phyloP scores from a whole-genome alignment of 2,888 invertebrate genomes.

The Caradrina clavipalpis region DNA sequence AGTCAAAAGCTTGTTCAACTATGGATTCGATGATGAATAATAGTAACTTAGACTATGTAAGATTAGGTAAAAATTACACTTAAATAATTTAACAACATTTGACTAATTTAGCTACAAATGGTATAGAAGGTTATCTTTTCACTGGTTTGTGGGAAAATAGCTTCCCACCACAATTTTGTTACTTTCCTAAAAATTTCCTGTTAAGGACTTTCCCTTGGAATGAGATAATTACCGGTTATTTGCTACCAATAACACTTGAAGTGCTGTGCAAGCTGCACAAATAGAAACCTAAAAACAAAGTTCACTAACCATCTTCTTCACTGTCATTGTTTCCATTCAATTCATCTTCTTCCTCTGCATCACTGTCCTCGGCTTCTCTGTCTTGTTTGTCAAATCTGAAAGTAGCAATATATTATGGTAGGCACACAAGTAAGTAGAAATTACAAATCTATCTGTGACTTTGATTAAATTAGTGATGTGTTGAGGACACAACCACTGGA shows the following conservation, averaged over 20 bases:
- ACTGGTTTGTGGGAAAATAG: not conserved
- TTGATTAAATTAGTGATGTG: not conserved
- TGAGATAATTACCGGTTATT: not conserved
- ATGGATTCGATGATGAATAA: constrained; percentile 2
- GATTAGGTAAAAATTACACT: not conserved
- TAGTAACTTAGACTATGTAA: not conserved
- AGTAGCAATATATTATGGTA: constrained; percentile 51
- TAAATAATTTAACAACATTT: not conserved
- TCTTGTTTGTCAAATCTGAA: constrained; percentile 94
- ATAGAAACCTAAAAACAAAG: constrained; percentile 6
- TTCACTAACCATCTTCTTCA: constrained; percentile 91
- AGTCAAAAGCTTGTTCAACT: constrained; percentile 6
- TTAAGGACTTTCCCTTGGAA: not conserved
- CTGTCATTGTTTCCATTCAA: constrained; percentile 94
- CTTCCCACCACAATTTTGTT: not conserved
- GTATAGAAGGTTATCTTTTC: too few species aligned
- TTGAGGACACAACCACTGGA: not conserved
- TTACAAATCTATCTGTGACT: not conserved
- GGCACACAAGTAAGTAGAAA: not conserved
- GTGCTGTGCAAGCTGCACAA: not conserved
- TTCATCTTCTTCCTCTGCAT: constrained; percentile 94
- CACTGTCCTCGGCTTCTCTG: constrained; percentile 95
- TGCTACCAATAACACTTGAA: constrained; percentile 1
- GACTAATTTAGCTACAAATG: not conserved
- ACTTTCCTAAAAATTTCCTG: not conserved